Conservation (phyloP, 1,140 invertebrate genomes). For the Euwallacea similis region DNA sequence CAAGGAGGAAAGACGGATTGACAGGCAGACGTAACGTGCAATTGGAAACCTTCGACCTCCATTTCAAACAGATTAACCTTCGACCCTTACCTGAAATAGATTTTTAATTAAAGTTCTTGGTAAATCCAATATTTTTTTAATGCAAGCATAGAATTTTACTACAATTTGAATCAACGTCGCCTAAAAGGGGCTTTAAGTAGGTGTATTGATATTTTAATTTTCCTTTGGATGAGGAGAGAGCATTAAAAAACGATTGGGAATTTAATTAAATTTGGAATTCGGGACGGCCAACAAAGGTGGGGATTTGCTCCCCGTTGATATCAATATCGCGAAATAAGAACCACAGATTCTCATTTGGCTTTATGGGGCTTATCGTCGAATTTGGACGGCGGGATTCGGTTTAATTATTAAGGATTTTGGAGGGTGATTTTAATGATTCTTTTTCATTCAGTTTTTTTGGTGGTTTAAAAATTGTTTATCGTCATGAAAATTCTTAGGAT, state of each 20-base stretch:
- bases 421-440: too few relatives aligned
- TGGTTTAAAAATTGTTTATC: too few relatives aligned
- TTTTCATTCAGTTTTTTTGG: too few relatives aligned
- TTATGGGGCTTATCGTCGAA: neutral
- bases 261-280: constrained; percentile 9
- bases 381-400: too few relatives aligned
- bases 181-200: too few relatives aligned
- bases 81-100: constrained; percentile 19
- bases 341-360: constrained; percentile 5
- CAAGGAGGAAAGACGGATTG: constrained; percentile 15
- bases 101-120: constrained; percentile 15
- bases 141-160: too few relatives aligned
- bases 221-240: neutral
- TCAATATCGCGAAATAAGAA: constrained; percentile 6
- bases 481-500: too few relatives aligned
- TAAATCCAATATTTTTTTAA: too few relatives aligned
- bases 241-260: neutral
- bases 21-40: constrained; percentile 21
- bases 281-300: neutral
- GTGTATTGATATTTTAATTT: too few relatives aligned
- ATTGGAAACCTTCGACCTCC: constrained; percentile 21
- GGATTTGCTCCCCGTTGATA: constrained; percentile 6
- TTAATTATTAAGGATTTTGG: too few relatives aligned
- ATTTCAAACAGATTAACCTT: constrained; percentile 22
- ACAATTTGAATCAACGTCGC: too few relatives aligned